Conservation (phyloP, 2,888 invertebrate species). For the Eustalomyia histrio region DNA sequence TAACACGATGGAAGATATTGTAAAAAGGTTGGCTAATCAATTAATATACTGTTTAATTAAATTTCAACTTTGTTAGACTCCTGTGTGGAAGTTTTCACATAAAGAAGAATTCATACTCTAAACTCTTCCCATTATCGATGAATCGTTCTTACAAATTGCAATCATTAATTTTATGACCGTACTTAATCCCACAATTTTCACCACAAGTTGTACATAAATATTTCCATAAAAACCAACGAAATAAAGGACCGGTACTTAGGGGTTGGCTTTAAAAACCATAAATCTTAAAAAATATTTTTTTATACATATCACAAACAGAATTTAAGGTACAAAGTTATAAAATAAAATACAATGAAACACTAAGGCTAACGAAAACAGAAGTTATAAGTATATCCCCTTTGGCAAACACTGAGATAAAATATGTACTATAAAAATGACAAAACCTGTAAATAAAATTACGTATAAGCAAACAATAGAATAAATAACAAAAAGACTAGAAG, state of each 20-base stretch:
- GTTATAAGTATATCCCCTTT: conserved; percentile 22
- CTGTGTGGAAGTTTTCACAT: no score
- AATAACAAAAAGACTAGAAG: conserved; percentile 35
- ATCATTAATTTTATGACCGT: neutral
- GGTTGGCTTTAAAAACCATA: conserved; percentile 56
- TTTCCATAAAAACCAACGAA: neutral
- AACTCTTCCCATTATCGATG: no score
- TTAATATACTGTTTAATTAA: no score
- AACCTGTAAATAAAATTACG: conserved; percentile 23
- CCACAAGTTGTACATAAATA: neutral
- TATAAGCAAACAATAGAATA: conserved; percentile 21
- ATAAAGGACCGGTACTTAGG: conserved; percentile 14
- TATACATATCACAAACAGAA: conserved; percentile 65
- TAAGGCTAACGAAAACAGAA: neutral
- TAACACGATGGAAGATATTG: no score
- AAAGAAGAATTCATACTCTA: no score
- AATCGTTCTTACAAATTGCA: neutral
- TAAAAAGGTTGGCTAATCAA: no score
- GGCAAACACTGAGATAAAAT: conserved; percentile 35
- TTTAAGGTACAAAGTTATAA: conserved; percentile 50
- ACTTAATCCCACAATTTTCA: neutral
- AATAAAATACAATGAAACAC: conserved; percentile 41
- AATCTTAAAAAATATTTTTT: conserved; percentile 62
- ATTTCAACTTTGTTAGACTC: no score
- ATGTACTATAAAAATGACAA: conserved; percentile 48